A percentile compares a stretch with the other conserved stretches of the same genome.
Conservation (phyloP, 92 coral and sea anemone species). For the Parazoanthus atlanticus region DNA sequence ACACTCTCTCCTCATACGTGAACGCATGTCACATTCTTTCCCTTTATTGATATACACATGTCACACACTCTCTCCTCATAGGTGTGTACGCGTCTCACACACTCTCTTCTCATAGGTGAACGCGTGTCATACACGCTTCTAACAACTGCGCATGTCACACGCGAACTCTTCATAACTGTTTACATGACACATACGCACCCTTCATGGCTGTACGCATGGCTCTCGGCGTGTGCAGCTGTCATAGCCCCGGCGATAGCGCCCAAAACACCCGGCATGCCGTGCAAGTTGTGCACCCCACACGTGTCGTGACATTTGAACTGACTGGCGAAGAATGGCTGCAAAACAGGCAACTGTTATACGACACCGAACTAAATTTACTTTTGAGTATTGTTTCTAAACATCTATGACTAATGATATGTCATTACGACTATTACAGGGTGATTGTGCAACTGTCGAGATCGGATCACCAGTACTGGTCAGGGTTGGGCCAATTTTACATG, state of each 20-base stretch:
- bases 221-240: conserved; percentile 76
- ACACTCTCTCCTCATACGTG: no score
- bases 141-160: background rate
- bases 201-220: conserved; percentile 69
- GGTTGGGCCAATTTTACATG: no score
- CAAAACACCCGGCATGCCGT: conserved; percentile 94
- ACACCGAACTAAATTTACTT: background rate
- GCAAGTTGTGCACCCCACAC: conserved; percentile 92
- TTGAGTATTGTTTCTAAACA: background rate
- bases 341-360: background rate
- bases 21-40: no score
- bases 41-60: no score
- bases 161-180: background rate
- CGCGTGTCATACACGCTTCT: background rate
- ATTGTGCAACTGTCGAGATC: no score
- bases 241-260: conserved; percentile 89
- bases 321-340: conserved; percentile 75
- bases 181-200: conserved; percentile 55
- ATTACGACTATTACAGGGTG: no score
- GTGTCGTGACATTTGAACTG: conserved; percentile 83
- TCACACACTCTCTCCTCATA: no score
- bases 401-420: no score
- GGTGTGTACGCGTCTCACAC: background rate
- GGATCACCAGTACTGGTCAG: no score
- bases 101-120: background rate